These are phyloP conservation scores for Ectemnius continuus DNA, from an alignment of 2,888 invertebrate genomes.

Conservation along the genomic window DNA sequence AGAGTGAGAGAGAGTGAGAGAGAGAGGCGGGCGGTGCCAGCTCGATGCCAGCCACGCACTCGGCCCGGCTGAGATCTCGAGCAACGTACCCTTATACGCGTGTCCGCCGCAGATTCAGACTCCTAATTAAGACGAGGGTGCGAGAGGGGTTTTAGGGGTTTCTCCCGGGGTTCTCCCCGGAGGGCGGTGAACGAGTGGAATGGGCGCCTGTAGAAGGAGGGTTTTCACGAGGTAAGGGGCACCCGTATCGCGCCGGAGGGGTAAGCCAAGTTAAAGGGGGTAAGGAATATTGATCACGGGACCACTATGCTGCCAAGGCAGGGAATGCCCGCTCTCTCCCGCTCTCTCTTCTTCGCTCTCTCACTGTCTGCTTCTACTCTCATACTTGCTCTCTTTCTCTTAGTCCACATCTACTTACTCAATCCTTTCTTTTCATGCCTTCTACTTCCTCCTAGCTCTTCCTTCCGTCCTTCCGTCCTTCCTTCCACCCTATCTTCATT, in stretches of 20 bases:
- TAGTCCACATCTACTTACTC: no score
- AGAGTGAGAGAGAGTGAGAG: no score
- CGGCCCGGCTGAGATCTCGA: slow-evolving; percentile 56
- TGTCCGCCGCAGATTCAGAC: slow-evolving; percentile 91
- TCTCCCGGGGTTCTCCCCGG: slow-evolving; percentile 67
- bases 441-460: no score
- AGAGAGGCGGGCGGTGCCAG: slow-evolving; percentile 59
- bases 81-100: slow-evolving; percentile 80
- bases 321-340: slow-evolving; percentile 68
- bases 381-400: slow-evolving; percentile 21
- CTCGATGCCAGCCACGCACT: slow-evolving; percentile 46
- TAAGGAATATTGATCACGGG: slow-evolving; percentile 78
- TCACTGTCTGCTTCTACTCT: slow-evolving; percentile 12
- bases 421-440: no score
- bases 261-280: slow-evolving; percentile 76
- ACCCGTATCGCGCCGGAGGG: slow-evolving; percentile 71
- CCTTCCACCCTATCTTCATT: no score
- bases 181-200: slow-evolving; percentile 55
- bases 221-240: slow-evolving; percentile 64
- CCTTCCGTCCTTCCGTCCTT: no score
- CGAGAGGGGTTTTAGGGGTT: slow-evolving; percentile 74
- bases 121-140: slow-evolving; percentile 90
- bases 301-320: slow-evolving; percentile 66
- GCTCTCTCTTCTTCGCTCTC: slow-evolving; percentile 40
- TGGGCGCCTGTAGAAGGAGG: slow-evolving; percentile 58